Evolutionary conservation across 2,888 invertebrate genomes (phyloP).

Genomic region (Andrena fulva): DNA sequence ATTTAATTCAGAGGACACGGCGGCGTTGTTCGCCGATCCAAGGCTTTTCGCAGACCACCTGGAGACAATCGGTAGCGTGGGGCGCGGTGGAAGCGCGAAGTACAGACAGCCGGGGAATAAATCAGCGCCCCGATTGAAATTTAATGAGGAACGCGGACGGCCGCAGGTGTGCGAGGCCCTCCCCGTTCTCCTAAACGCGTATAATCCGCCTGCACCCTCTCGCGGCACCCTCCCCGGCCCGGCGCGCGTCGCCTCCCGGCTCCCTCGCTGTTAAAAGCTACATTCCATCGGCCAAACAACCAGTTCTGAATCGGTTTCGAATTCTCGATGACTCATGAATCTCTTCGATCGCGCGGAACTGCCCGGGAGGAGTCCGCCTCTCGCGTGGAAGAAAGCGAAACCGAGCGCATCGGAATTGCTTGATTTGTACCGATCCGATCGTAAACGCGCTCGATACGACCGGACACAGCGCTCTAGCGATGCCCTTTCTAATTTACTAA

Average conservation of each 20-base stretch:
- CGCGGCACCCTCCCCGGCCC: conserved; percentile 25
- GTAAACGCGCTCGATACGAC: background rate
- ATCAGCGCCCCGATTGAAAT: conserved; percentile 76
- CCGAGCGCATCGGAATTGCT: conserved; percentile 52
- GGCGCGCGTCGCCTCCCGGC: conserved; percentile 29
- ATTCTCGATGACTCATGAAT: conserved; percentile 71
- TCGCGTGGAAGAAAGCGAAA: conserved; percentile 43
- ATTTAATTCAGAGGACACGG: conserved; percentile 23
- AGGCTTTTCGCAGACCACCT: conserved; percentile 10
- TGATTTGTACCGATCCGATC: conserved; percentile 46
- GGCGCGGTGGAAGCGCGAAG: conserved; percentile 25
- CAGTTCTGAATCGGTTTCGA: conserved; percentile 79
- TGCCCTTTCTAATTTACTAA: too few species aligned
- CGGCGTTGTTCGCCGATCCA: conserved; percentile 9
- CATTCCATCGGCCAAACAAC: conserved; percentile 77
- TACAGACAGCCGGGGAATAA: conserved; percentile 64
- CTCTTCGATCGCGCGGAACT: conserved; percentile 50
- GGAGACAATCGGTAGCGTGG: conserved; percentile 19
- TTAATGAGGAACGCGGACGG: conserved; percentile 70
- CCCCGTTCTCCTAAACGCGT: conserved; percentile 42
- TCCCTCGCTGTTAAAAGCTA: conserved; percentile 76
- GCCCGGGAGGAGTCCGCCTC: conserved; percentile 11
- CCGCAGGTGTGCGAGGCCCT: conserved; percentile 60
- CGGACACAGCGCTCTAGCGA: too few species aligned
- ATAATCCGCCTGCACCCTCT: conserved; percentile 50